Evolutionary conservation across 1,140 invertebrate species (phyloP), one percentile per base, ranked within the genome.

Genomic region (Probaryconus sp.): DNA sequence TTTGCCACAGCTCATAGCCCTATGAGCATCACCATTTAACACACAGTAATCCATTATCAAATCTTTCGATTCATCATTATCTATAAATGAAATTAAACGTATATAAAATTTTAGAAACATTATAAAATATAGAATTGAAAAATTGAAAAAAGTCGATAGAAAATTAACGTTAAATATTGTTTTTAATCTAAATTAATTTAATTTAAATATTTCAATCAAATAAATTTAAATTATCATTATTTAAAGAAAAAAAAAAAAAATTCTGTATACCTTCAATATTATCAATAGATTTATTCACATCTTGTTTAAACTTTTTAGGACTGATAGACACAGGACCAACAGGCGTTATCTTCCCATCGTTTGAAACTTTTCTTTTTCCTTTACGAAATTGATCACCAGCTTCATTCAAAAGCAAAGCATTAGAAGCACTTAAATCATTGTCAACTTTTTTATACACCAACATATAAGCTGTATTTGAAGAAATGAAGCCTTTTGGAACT

Each of bases 401-500:
- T 48, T 75, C 68, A 50, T 69, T 68, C 18, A 45, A 17, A 42
- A 20, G 17, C 2, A 26, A 61, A 21, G 37, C 13, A 65, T 14
- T 14, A 24, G 20, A 26, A 3, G 9, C 1, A 17, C n/a, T 40
- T 48, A 51, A 31, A 24, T n/a, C 18, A 13, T 42, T 51, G 28
- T 10, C 24, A 5, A 30, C 37, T 73, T 75, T 83, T 43, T 87
- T 89, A 78, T 93, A 93, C 1, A 92, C 91, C 56, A 93, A 83
- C 92, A 92, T 93, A 70, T 92, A 93, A 2, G 91, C 91, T 76
- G 91, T 91, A 48, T 86, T 89, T 3, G 89, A 89, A 9, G 84
- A 83, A n/a, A 89, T 77, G 45, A 77, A 87, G 26, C 88, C 88
- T 81, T 89, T 90, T 13, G 86, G 85, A 53, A 88, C 76, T 40